These are phyloP conservation scores for Melolontha melolontha DNA, from an alignment of 2,888 invertebrate genomes.

Conservation along the genomic window DNA sequence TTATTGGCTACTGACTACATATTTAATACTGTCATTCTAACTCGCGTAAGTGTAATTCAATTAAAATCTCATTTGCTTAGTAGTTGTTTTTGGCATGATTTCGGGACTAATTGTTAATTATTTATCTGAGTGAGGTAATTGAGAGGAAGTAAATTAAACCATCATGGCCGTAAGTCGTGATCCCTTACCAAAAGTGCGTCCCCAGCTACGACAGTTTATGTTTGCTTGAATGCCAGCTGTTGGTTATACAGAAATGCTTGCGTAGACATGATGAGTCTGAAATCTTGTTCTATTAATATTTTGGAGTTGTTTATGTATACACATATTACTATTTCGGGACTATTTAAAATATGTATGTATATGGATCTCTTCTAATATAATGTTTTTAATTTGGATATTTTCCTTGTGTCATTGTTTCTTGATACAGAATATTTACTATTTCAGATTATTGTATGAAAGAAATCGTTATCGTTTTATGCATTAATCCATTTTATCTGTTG, in stretches of 20 bases:
- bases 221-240: conserved; percentile 14
- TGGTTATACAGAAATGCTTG: conserved; percentile 4
- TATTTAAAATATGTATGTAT: no score
- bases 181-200: conserved; percentile 3
- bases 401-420: no score
- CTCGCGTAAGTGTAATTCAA: conserved; percentile 53
- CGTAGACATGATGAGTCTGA: conserved; percentile 1
- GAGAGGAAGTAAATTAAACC: conserved; percentile 56
- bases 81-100: conserved; percentile 59
- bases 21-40: not conserved
- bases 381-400: no score
- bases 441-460: no score
- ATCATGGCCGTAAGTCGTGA: conserved; percentile 17
- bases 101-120: conserved; percentile 63
- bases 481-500: no score
- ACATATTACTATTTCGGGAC: not conserved
- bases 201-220: conserved; percentile 9
- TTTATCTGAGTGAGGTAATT: conserved; percentile 62
- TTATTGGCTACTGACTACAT: no score
- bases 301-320: not conserved
- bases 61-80: conserved; percentile 61
- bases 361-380: no score
- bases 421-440: no score
- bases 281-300: not conserved
- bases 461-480: no score